Evolutionary conservation across 1,140 invertebrate genomes (phyloP).

Genomic region (Caenorhabditis elegans): WBcel235 BX284604.4:8686001-8686500

Average conservation of each 20-base stretch:
- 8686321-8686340: constrained; percentile 10
- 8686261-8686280: constrained; percentile 34
- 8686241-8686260: neutral
- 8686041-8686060: constrained; percentile 30
- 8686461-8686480: constrained; percentile 37
- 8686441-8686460: constrained; percentile 23
- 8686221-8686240: neutral
- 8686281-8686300: constrained; percentile 20
- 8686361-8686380: neutral
- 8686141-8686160: too few species aligned
- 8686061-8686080: constrained; percentile 14
- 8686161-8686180: too few species aligned
- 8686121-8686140: too few species aligned
- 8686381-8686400: constrained; percentile 38
- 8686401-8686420: constrained; percentile 27
- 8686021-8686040: neutral
- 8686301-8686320: constrained; percentile 10
- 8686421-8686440: constrained; percentile 39
- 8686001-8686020: neutral
- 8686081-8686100: constrained; percentile 52
- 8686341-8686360: neutral
- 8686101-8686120: constrained; percentile 49
- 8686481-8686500: constrained; percentile 40
- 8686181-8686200: too few species aligned
- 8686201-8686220: too few species aligned